Conservation (phyloP, 2,113 vertebrate species). For the Esox niger region DNA sequence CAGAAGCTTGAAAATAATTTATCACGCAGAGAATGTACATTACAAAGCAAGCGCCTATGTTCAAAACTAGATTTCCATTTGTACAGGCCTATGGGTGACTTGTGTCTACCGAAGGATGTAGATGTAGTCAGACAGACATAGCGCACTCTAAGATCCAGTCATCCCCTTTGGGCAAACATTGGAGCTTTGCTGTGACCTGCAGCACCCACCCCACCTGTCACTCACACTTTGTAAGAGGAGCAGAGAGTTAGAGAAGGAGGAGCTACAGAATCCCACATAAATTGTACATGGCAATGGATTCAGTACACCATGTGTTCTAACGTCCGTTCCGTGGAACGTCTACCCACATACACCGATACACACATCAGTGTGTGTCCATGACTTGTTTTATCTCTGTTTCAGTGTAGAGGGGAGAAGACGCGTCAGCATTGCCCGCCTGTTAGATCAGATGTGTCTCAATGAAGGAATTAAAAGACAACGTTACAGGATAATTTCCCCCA, state of each 20-base stretch:
- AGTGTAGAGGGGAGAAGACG: neutral
- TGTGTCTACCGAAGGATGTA: constrained; percentile 1
- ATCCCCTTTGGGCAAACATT: constrained; percentile 27
- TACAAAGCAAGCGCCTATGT: no score
- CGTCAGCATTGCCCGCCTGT: no score
- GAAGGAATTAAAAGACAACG: no score
- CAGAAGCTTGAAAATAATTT: no score
- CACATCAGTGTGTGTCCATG: neutral
- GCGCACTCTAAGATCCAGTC: constrained; percentile 6
- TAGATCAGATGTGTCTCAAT: no score
- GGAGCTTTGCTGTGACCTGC: constrained; percentile 54
- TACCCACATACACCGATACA: neutral
- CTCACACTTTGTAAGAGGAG: neutral
- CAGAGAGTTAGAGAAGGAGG: neutral
- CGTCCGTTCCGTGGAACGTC: neutral
- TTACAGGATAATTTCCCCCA: no score
- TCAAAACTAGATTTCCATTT: no score
- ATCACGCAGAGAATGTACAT: no score
- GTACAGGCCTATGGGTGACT: neutral
- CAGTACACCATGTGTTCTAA: no score
- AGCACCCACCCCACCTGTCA: constrained; percentile 16
- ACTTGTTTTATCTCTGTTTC: neutral
- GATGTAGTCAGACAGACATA: neutral
- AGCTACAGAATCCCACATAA: no score
- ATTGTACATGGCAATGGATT: no score